phyloP scores from a whole-genome alignment of 2,888 invertebrate genomes.

The Meiosimyza platycephala region DNA sequence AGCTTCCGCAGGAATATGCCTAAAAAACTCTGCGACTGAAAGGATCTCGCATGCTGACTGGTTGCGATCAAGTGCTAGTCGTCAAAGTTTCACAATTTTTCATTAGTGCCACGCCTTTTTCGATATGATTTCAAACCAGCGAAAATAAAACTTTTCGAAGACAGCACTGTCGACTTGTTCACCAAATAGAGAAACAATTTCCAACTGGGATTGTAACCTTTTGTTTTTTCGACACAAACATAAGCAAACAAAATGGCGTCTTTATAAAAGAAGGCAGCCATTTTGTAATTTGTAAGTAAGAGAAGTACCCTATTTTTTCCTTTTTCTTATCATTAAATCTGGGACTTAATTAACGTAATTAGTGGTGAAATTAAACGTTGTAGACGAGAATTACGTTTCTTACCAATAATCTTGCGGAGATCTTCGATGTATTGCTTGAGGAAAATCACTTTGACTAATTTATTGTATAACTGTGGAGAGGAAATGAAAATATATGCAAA shows the following conservation, averaged over 20 bases:
- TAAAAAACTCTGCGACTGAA: no score
- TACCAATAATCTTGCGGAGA: conserved; percentile 69
- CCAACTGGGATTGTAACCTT: neutral
- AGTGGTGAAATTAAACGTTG: neutral
- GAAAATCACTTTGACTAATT: conserved; percentile 68
- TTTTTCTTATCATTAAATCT: no score
- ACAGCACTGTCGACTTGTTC: no score
- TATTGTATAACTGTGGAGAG: conserved; percentile 39
- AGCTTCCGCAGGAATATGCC: no score
- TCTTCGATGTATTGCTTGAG: conserved; percentile 68
- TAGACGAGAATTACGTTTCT: conserved; percentile 45
- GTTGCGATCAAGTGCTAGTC: no score
- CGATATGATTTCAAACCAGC: no score
- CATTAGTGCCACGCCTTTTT: no score
- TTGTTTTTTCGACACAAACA: neutral
- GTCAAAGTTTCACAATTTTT: no score
- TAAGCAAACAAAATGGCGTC: conserved; percentile 7
- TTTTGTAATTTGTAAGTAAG: neutral
- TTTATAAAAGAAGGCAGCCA: neutral
- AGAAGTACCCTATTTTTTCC: neutral
- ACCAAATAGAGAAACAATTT: no score
- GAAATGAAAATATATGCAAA: neutral
- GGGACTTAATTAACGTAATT: neutral
- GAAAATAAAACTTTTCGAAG: no score
- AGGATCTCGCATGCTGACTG: no score